Base-by-base conservation (phyloP, 2,888 invertebrate genomes). In the Stratiomys singularior region DNA sequence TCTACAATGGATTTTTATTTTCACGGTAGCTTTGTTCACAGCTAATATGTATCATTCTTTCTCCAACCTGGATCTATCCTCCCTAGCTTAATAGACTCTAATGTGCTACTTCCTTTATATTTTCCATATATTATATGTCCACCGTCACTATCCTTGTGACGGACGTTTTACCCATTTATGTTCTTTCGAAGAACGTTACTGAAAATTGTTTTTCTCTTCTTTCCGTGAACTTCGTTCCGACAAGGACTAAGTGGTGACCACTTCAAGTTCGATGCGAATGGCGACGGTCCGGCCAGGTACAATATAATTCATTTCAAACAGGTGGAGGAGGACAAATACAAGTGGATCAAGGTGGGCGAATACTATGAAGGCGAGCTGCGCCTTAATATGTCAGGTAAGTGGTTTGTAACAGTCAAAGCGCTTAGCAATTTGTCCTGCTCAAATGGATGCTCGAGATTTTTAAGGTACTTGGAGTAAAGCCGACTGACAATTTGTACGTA, bases 271-370 rank as follows among this genome's bases (percentile, higher is more conserved):
- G 95, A 97, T 86, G 89, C 88, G 78, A 94, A 95, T 82, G 97
- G 97, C 0, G 98, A 98, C 83, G 97, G 97, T 0, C 97, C 97
- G 0, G 96, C 97, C 0, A 90, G 97, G 58, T 98, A 98, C 89
- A 95, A 97, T 85, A 97, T 98, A 82, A 93, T 98, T 79, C 97
- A 98, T 87, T 98, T 97, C 89, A 96, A 96, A 85, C 96, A 96
- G 85, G 89, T 91, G 9, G 88, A 91, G 0, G 89, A 89, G 0
- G 94, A 93, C 0, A 90, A 90, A 80, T 96, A 93, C 87, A 90
- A 92, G 80, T 97, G 97, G 96, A 90, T 96, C 46, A 91, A 93
- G 80, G 96, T 97, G 0, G 97, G 97, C 0, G 93, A 94, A 85
- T 97, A 96, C 84, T 88, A 93, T 80, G 94, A 96, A 83, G 96